Percentiles rank a stretch among this genome's conserved stretches.
Evolutionary conservation across 2,888 invertebrate genomes (phyloP).

Genomic region (Chorisops tibialis): DNA sequence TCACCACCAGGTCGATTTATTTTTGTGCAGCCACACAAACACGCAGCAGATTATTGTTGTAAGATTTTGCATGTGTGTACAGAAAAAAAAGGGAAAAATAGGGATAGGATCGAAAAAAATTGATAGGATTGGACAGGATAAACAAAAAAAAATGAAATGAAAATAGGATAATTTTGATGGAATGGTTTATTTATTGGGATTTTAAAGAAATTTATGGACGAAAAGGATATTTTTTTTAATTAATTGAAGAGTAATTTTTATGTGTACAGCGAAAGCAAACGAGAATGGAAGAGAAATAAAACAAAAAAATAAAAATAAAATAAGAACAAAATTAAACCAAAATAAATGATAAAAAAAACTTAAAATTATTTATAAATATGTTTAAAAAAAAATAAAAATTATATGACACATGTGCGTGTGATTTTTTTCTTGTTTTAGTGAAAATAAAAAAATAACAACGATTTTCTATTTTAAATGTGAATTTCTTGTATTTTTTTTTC

Average conservation of each 20-base stretch:
- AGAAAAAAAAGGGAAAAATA: background rate
- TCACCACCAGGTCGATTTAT: slow-evolving; percentile 21
- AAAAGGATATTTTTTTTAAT: slow-evolving; percentile 9
- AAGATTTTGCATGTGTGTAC: slow-evolving; percentile 18
- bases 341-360: slow-evolving; percentile 41
- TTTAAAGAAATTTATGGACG: slow-evolving; percentile 9
- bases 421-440: background rate
- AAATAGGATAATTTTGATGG: background rate
- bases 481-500: slow-evolving; percentile 1
- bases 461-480: background rate
- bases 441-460: background rate
- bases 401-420: slow-evolving; percentile 14
- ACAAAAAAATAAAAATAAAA: slow-evolving; percentile 29
- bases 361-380: slow-evolving; percentile 43
- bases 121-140: background rate
- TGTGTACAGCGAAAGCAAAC: slow-evolving; percentile 27
- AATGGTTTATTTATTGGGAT: background rate
- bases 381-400: background rate
- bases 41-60: slow-evolving; percentile 15
- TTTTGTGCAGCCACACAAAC: slow-evolving; percentile 24
- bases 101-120: background rate
- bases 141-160: background rate
- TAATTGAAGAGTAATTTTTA: slow-evolving; percentile 16
- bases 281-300: slow-evolving; percentile 31
- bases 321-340: slow-evolving; percentile 44